Evolutionary conservation across 1,140 invertebrate species (phyloP), one percentile per base, ranked within the genome.

Genomic region (Drosophila insularis): DNA sequence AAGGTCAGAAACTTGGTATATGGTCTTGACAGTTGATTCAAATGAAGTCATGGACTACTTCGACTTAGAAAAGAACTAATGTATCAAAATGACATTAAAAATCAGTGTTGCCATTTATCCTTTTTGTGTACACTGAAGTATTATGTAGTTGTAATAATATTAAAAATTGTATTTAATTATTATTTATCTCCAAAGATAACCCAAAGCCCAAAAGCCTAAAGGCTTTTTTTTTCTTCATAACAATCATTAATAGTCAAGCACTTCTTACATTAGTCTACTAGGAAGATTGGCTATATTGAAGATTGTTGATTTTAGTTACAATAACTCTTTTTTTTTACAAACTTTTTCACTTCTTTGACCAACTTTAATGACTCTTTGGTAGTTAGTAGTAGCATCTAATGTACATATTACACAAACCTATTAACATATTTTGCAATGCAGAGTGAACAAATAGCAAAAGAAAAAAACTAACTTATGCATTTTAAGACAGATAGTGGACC

Each of bases 391-490:
- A 81, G 85, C 78, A 87, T 85, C 81, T 86, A 86, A 86, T 78
- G 79, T 86, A 80, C 81, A 86, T 82, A 87, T 86, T 82, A 76
- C 81, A 79, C 8, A 82, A 79, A 72, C 75, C 81, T 82, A 87
- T 86, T 86, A 86, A 86, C 79, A 86, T 86, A 86, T 86, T 81
- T 77, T 81, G 74, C 71, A 78, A 74, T 64, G 73, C 77, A 76
- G 77, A 69, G 67, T 31, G 40, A 65, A 62, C 27, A 54, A 40
- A 73, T 50, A 73, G 43, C 66, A 55, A 50, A 68, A 35, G 37
- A 37, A 4, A 23, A 21, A 31, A 17, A 5, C 3, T 1, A 35
- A 8, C 32, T 35, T 35, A 11, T 8, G 32, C 10, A 35, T 35
- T 2, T 35, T 11, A 21, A n/a, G 8, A 19, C 31, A 14, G 19